Evolutionary conservation across 2,113 vertebrate species (phyloP).

Genomic region (Chaetura pelagica): DNA sequence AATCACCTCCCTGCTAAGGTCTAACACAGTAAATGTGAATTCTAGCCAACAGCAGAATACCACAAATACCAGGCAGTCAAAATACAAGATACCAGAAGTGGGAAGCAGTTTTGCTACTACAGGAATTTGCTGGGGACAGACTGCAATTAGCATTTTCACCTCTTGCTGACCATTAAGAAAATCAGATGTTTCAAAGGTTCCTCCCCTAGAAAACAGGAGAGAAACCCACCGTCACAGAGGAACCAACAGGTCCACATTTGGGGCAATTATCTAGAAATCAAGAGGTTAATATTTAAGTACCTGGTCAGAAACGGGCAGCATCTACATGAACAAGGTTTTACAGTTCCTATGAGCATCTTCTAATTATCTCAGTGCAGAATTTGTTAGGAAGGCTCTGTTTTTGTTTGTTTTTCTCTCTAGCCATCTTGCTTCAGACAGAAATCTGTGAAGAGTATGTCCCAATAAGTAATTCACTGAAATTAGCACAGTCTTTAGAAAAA

Average conservation of each 20-base stretch:
- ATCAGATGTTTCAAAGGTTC: background rate
- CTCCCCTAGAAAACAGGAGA: background rate
- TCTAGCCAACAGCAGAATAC: background rate
- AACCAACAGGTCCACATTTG: background rate
- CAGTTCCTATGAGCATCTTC: background rate
- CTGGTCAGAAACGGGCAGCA: background rate
- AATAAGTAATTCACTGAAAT: background rate
- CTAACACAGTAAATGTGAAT: background rate
- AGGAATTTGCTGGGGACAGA: background rate
- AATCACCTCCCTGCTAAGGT: background rate
- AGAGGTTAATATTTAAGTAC: background rate
- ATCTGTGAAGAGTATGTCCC: background rate
- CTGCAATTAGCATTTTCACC: background rate
- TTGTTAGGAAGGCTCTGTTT: background rate
- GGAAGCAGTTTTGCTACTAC: background rate
- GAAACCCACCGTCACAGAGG: background rate
- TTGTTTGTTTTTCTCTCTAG: background rate
- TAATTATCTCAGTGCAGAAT: background rate
- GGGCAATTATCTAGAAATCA: background rate
- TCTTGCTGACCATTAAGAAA: background rate
- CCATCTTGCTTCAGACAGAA: background rate
- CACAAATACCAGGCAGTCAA: background rate
- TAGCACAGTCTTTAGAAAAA: background rate
- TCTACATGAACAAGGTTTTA: background rate
- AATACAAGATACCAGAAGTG: background rate